Conservation (phyloP, 2,113 vertebrate species). For the Sorex araneus region DNA sequence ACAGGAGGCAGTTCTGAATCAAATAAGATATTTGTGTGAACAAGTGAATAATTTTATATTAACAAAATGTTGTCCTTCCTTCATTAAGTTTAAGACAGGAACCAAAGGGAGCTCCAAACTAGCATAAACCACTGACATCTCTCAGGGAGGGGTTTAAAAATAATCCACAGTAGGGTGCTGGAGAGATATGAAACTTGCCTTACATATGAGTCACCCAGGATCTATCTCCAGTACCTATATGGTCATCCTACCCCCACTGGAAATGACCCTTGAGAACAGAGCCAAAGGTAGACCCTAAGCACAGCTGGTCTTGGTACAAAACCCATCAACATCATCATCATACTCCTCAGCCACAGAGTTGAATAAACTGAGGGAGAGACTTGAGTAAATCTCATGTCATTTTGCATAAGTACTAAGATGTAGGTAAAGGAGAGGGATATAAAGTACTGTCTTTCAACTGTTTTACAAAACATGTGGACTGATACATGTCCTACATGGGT, state of each 20-base stretch:
- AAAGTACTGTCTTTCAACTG: no score
- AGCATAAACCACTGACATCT: not conserved
- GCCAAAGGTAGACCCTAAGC: no score
- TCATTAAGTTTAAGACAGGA: constrained; percentile 20
- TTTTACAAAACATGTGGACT: no score
- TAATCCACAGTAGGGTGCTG: not conserved
- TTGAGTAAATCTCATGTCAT: not conserved
- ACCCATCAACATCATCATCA: not conserved
- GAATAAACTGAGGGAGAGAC: constrained; percentile 2
- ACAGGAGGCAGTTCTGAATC: constrained; percentile 9
- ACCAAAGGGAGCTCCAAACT: constrained; percentile 11
- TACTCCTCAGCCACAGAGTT: not conserved
- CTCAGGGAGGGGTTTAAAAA: constrained; percentile 8
- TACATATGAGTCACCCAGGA: no score
- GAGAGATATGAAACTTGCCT: no score
- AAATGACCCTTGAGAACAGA: not conserved
- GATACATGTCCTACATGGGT: no score
- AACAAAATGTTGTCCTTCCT: not conserved
- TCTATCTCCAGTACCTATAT: not conserved
- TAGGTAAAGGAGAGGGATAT: not conserved
- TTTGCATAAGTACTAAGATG: constrained; percentile 33
- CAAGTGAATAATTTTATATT: not conserved
- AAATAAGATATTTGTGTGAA: constrained; percentile 12
- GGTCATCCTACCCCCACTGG: not conserved
- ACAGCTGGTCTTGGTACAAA: no score